These are phyloP conservation scores for Bugula neritina DNA, from an alignment of 2,888 invertebrate genomes.

Conservation along the genomic window DNA sequence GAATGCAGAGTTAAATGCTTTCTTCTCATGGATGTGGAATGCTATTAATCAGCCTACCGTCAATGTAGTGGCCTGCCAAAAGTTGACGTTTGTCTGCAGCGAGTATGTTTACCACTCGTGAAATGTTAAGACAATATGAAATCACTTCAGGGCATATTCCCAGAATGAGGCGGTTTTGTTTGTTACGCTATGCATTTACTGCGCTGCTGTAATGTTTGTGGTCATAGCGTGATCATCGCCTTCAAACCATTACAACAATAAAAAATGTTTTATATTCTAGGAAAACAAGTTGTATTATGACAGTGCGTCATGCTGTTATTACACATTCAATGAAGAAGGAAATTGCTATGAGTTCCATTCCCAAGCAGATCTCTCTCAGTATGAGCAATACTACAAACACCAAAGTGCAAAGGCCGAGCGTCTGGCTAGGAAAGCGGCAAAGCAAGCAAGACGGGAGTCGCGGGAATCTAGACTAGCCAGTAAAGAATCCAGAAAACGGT, in stretches of 20 bases:
- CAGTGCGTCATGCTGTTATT: not conserved
- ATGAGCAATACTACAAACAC: constrained; percentile 18
- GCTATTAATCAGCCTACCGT: too few relatives aligned
- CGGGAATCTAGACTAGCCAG: not conserved
- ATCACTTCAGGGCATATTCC: too few relatives aligned
- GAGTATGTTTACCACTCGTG: too few relatives aligned
- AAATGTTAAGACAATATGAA: too few relatives aligned
- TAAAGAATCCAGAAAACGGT: not conserved
- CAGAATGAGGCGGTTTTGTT: too few relatives aligned
- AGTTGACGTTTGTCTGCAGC: too few relatives aligned
- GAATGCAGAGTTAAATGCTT: too few relatives aligned
- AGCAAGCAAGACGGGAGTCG: not conserved
- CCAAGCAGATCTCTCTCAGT: constrained; percentile 1
- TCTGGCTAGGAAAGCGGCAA: not conserved
- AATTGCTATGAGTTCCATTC: constrained; percentile 16
- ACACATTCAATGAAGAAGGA: not conserved
- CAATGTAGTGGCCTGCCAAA: too few relatives aligned
- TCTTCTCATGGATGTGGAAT: too few relatives aligned
- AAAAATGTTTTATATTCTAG: not conserved
- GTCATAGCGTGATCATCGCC: not conserved
- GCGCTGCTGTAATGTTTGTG: not conserved
- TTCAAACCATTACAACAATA: too few relatives aligned
- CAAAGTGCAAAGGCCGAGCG: not conserved
- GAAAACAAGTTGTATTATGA: constrained; percentile 25
- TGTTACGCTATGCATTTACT: too few relatives aligned